Percentiles rank a stretch among this genome's conserved stretches.
phyloP scores from a whole-genome alignment of 2,113 vertebrate species.

The Micronisus gabar region DNA sequence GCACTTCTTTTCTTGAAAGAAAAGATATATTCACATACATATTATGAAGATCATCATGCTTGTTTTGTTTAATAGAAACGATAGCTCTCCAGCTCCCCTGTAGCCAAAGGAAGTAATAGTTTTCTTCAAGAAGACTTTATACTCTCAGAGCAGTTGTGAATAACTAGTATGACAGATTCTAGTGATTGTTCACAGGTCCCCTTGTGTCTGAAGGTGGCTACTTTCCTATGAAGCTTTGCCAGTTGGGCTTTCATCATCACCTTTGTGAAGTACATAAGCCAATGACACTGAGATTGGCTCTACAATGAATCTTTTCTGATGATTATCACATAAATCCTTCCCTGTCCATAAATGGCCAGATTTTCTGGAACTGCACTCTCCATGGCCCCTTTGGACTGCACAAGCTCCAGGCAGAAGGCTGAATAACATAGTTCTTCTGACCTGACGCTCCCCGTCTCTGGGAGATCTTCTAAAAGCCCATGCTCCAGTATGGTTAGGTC shows the following conservation, averaged over 20 bases:
- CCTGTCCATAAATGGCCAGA: not conserved
- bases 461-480: not conserved
- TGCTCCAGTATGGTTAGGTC: not conserved
- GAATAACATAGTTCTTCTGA: not conserved
- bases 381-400: not conserved
- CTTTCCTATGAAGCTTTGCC: not conserved
- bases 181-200: not conserved
- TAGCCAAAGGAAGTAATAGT: not conserved
- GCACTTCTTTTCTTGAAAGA: not conserved
- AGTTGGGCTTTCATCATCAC: not conserved
- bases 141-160: not conserved
- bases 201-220: not conserved
- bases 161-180: not conserved
- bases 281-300: not conserved
- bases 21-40: not conserved
- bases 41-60: accelerated
- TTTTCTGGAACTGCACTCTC: not conserved
- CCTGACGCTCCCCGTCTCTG: accelerated
- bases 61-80: not conserved
- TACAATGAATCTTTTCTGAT: not conserved
- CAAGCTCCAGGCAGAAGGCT: not conserved
- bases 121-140: not conserved
- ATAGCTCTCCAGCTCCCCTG: not conserved
- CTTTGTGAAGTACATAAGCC: not conserved
- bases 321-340: not conserved